Evolutionary conservation across 2,797 vertebrate genomes (phyloP), one percentile per base, ranked within the genome.

Genomic region (Scomberomorus guttatus): DNA sequence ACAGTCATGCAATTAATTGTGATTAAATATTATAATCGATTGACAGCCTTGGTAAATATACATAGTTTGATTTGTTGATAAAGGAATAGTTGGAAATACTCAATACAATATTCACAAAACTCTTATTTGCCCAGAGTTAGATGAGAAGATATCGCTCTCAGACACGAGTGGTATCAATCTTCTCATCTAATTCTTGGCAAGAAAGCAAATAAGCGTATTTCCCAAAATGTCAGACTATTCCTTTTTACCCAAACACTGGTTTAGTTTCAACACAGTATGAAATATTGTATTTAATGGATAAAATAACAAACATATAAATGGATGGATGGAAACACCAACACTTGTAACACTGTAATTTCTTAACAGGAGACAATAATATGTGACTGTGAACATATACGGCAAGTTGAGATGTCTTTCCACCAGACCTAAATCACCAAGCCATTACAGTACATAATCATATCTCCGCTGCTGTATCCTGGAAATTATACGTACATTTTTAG

Each of bases 401-500:
- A 51, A 46, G 42, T 27, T 54, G 48, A 74, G 70, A 75, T 2
- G 17, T 62, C 54, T 74, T 70, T 65, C 42, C 25, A 37, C 70
- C 62, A 46, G 57, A 34, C 64, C 27, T 71, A 72, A 56, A 75
- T 72, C 79, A 60, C 44, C 46, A 14, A 64, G 58, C 37, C 77
- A 44, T 75, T 76, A 77, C 72, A 67, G 56, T 60, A 54, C 60
- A 20, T 73, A 75, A 72, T 76, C 60, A 54, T 77, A 58, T 83
- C 64, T 70, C 66, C 65, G 67, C 50, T 62, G 51, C 57, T 58
- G 15, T 34, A 71, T 72, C 74, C 67, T 63, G 60, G 72, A 79
- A 80, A 83, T 70, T 48, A 67, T 69, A 77, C 44, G 62, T 62
- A 63, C 63, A 77, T 88, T 86, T 72, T 62, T 39, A 79, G 75